Conservation (phyloP, 2,797 vertebrate genomes). For the Gallinago solitaria region DNA sequence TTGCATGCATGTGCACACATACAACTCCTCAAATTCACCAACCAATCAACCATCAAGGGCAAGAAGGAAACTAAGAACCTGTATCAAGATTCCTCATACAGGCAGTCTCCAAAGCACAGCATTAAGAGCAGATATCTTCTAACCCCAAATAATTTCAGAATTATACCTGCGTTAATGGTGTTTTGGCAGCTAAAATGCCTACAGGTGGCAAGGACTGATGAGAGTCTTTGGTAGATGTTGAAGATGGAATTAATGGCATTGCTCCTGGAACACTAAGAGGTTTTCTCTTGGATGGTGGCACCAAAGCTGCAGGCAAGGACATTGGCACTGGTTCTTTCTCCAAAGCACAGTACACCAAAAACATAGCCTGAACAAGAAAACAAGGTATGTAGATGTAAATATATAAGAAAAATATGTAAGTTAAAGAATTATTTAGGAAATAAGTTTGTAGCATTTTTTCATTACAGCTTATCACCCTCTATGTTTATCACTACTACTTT, state of each 20-base stretch:
- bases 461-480: not conserved
- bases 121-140: not conserved
- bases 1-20: rapidly evolving
- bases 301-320: conserved; percentile 89
- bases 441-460: not conserved
- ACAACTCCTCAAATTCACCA: not conserved
- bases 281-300: conserved; percentile 97
- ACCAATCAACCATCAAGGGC: not conserved
- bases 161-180: conserved; percentile 82
- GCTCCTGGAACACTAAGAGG: conserved; percentile 81
- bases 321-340: conserved; percentile 97
- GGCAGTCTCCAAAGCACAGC: not conserved
- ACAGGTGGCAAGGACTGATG: conserved; percentile 82
- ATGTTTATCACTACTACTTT: not conserved
- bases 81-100: not conserved
- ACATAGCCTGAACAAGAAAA: conserved; percentile 88
- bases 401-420: not conserved
- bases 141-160: not conserved
- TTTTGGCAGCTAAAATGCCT: conserved; percentile 85
- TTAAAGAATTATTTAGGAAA: not conserved
- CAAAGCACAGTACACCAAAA: conserved; percentile 96
- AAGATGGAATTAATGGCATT: conserved; percentile 85
- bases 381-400: not conserved
- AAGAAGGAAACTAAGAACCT: not conserved
- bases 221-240: conserved; percentile 86